Percentiles rank a stretch among this genome's conserved stretches.
Evolutionary conservation across 2,797 vertebrate species (phyloP).

Genomic region (Bovichtus diacanthus): DNA sequence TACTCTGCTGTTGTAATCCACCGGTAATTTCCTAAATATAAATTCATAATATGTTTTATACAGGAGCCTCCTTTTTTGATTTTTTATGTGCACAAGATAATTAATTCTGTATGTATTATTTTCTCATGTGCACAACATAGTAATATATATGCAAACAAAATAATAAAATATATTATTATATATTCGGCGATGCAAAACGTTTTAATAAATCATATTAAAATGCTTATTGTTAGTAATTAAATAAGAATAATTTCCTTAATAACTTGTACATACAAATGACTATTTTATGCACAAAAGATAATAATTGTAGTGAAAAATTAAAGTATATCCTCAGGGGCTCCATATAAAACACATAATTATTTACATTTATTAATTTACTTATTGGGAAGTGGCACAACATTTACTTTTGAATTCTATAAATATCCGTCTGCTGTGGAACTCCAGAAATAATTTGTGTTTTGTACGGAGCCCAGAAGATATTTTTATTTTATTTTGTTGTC

Average conservation of each 20-base stretch:
- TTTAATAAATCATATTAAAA: background rate
- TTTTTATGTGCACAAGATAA: background rate
- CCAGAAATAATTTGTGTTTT: too few relatives aligned
- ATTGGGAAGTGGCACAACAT: too few relatives aligned
- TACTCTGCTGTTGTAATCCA: background rate
- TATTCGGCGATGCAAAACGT: background rate
- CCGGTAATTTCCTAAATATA: background rate
- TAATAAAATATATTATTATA: background rate
- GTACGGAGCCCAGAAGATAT: too few relatives aligned
- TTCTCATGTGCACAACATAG: background rate
- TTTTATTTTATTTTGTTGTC: too few relatives aligned
- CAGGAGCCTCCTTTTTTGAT: background rate
- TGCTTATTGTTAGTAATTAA: background rate
- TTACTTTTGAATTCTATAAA: too few relatives aligned
- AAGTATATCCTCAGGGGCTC: background rate
- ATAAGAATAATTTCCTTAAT: background rate
- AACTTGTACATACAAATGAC: background rate
- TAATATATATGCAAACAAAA: background rate
- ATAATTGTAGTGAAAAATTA: background rate
- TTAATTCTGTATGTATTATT: background rate
- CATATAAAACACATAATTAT: background rate
- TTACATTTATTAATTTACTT: background rate
- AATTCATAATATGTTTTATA: background rate
- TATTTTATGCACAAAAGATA: background rate
- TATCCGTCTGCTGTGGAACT: too few relatives aligned